These are phyloP conservation scores for Leptinotarsa juncta DNA, from an alignment of 2,888 invertebrate species.

Conservation along the genomic window DNA sequence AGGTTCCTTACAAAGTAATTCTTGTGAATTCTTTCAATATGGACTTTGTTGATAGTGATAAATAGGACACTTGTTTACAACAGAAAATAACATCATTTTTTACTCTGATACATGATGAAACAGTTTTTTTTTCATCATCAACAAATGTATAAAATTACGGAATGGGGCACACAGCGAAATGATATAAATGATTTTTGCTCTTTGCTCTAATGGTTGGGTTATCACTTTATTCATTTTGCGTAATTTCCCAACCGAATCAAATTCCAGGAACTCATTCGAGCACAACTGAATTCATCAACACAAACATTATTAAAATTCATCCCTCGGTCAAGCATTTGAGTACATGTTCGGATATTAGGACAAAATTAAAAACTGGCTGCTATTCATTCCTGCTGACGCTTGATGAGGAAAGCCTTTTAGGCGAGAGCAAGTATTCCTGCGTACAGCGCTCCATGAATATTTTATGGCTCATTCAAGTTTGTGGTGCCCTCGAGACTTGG, in stretches of 20 bases:
- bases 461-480: slow-evolving; percentile 36
- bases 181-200: not conserved
- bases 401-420: slow-evolving; percentile 40
- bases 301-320: slow-evolving; percentile 32
- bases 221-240: not conserved
- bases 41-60: too few species aligned
- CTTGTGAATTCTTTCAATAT: too few species aligned
- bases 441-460: slow-evolving; percentile 31
- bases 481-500: slow-evolving; percentile 33
- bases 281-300: not conserved
- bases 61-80: too few species aligned
- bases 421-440: slow-evolving; percentile 18
- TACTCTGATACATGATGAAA: too few species aligned
- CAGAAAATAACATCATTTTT: too few species aligned
- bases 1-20: too few species aligned
- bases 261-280: not conserved
- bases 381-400: slow-evolving; percentile 30
- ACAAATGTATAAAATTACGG: too few species aligned
- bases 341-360: slow-evolving; percentile 36
- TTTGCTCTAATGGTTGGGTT: not conserved
- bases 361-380: slow-evolving; percentile 39
- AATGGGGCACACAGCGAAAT: too few species aligned
- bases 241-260: not conserved
- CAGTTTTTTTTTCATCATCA: too few species aligned
- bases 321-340: slow-evolving; percentile 36